Evolutionary conservation across 2,113 vertebrate genomes (phyloP).

Genomic region (Oxygymnocypris stewartii): DNA sequence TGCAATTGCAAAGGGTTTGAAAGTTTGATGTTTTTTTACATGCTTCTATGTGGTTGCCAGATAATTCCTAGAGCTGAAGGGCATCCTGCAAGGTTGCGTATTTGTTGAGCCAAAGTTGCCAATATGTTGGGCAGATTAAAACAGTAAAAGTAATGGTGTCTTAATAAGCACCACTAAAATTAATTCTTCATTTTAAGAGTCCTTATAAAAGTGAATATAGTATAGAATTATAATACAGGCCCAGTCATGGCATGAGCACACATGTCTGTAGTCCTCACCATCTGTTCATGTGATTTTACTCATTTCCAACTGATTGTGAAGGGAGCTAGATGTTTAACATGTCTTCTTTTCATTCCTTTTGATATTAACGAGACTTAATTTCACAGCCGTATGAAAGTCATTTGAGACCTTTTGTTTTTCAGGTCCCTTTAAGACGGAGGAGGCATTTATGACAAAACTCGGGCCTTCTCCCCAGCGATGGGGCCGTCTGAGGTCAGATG

Average conservation of each 20-base stretch:
- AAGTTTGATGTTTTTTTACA: background rate
- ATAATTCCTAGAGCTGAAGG: background rate
- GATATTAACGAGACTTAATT: slow-evolving; percentile 30
- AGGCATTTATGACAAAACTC: slow-evolving; percentile 30
- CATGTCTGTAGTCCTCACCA: slow-evolving; percentile 11
- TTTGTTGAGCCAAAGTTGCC: background rate
- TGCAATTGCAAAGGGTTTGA: background rate
- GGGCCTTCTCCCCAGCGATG: slow-evolving; percentile 1
- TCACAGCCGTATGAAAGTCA: slow-evolving; percentile 25
- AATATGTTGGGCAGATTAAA: background rate
- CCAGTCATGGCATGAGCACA: background rate
- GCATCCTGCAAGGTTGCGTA: background rate
- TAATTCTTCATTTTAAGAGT: background rate
- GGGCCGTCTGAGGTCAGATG: slow-evolving; percentile 28
- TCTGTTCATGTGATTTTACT: slow-evolving; percentile 34
- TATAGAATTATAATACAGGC: background rate
- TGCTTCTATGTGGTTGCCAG: background rate
- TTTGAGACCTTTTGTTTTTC: slow-evolving; percentile 48
- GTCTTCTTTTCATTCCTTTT: slow-evolving; percentile 21
- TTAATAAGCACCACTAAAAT: background rate
- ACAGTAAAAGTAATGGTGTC: background rate
- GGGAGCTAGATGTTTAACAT: background rate
- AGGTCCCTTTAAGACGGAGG: slow-evolving; percentile 2
- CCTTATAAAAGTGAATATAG: background rate
- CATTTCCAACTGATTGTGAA: slow-evolving; percentile 5